Evolutionary conservation across 1,140 invertebrate genomes (phyloP).

Genomic region (Harpegnathos saltator): DNA sequence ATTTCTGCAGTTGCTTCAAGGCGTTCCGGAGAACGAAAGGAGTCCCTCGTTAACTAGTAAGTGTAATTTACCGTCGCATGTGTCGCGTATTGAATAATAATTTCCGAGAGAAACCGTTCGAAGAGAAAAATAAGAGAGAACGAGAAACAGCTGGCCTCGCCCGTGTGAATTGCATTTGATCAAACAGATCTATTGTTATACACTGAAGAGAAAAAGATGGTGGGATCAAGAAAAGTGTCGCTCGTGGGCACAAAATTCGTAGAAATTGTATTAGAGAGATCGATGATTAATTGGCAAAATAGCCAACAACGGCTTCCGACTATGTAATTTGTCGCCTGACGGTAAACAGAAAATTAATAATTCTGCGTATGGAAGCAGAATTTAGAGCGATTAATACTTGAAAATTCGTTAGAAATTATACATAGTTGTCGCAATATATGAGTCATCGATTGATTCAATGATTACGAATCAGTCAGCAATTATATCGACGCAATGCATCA

Average conservation of each 20-base stretch:
- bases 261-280: too few relatives aligned
- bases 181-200: neutral
- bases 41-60: conserved; percentile 18
- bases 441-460: conserved; percentile 82
- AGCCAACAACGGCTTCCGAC: too few relatives aligned
- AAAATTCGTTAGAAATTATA: too few relatives aligned
- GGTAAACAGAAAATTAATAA: too few relatives aligned
- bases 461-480: conserved; percentile 28
- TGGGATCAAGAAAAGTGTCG: neutral
- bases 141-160: conserved; percentile 77
- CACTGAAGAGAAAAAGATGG: neutral
- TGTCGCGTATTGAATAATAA: conserved; percentile 34
- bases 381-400: too few relatives aligned
- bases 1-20: conserved; percentile 62
- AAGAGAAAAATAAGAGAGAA: conserved; percentile 86
- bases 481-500: neutral
- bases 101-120: conserved; percentile 72
- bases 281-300: too few relatives aligned
- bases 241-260: too few relatives aligned
- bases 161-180: conserved; percentile 10
- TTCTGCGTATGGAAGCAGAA: too few relatives aligned
- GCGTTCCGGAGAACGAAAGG: conserved; percentile 10
- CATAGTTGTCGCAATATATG: conserved; percentile 86
- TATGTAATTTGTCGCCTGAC: too few relatives aligned
- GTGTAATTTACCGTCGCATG: conserved; percentile 31